Evolutionary conservation across 2,113 vertebrate species (phyloP).

Genomic region (Piprites chloris): DNA sequence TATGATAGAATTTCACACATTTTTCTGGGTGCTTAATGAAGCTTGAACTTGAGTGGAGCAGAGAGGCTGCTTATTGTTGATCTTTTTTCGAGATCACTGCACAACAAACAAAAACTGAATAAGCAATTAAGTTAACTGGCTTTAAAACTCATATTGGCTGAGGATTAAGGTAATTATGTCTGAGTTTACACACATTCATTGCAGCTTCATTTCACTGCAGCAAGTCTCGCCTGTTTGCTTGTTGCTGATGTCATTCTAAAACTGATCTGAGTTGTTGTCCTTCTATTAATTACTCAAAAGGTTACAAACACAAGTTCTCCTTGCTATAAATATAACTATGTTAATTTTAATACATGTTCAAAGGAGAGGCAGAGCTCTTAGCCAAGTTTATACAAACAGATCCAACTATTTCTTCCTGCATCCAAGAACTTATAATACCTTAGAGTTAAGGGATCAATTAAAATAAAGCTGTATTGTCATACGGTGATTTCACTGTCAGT

Average conservation of each 20-base stretch:
- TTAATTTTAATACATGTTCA: neutral
- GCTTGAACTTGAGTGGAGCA: constrained; percentile 37
- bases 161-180: constrained; percentile 56
- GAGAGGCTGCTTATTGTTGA: constrained; percentile 22
- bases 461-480: neutral
- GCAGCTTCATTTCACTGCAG: neutral
- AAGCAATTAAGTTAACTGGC: constrained; percentile 56
- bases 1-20: constrained; percentile 34
- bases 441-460: neutral
- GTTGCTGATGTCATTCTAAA: constrained; percentile 11
- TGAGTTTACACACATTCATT: constrained; percentile 1
- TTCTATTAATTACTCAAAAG: constrained; percentile 9
- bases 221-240: constrained; percentile 3
- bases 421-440: neutral
- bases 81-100: constrained; percentile 46
- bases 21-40: constrained; percentile 42
- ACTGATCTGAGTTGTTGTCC: neutral
- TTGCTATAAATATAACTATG: neutral
- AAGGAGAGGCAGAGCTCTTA: neutral
- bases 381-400: neutral
- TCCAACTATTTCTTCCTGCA: neutral
- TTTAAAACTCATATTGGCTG: constrained; percentile 49
- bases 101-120: constrained; percentile 54
- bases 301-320: neutral
- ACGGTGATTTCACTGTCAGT: neutral